A percentile compares a stretch with the other conserved stretches of the same genome.
phyloP scores from a whole-genome alignment of 2,797 vertebrate species.

The Oreochromis grahami region DNA sequence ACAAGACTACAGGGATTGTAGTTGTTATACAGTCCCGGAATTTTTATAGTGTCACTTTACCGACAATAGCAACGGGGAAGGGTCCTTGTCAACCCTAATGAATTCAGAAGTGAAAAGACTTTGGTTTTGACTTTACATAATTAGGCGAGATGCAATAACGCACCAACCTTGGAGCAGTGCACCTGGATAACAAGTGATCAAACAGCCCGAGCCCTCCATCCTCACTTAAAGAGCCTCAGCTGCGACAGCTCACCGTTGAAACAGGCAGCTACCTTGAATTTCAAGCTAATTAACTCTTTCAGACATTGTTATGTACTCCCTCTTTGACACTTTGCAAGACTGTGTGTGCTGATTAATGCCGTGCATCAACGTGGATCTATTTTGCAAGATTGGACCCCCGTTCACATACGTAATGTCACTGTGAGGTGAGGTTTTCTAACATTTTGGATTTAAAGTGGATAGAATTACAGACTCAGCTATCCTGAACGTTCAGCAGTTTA shows the following conservation, averaged over 20 bases:
- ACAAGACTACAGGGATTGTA: neutral
- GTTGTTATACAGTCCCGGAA: slow-evolving; percentile 3
- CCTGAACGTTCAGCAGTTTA: neutral
- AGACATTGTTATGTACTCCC: slow-evolving; percentile 6
- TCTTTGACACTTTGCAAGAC: slow-evolving; percentile 3
- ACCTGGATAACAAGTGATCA: slow-evolving; percentile 63
- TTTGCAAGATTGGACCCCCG: neutral
- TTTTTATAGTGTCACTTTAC: slow-evolving; percentile 9
- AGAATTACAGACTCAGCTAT: neutral
- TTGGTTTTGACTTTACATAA: slow-evolving; percentile 60
- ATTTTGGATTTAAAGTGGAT: neutral
- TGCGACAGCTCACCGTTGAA: slow-evolving; percentile 4
- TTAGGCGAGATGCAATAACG: slow-evolving; percentile 49
- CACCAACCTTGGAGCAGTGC: slow-evolving; percentile 44
- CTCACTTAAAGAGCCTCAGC: neutral
- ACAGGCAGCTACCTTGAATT: slow-evolving; percentile 22
- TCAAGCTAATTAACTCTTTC: slow-evolving; percentile 41
- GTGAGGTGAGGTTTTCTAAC: neutral
- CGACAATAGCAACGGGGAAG: neutral
- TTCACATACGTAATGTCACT: neutral
- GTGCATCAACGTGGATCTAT: neutral
- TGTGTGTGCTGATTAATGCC: neutral
- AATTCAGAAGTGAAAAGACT: slow-evolving; percentile 52
- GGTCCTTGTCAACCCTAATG: slow-evolving; percentile 38
- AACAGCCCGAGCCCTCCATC: slow-evolving; percentile 43